Evolutionary conservation across 1,140 invertebrate species (phyloP).

Genomic region (Brachionus koreanus): DNA sequence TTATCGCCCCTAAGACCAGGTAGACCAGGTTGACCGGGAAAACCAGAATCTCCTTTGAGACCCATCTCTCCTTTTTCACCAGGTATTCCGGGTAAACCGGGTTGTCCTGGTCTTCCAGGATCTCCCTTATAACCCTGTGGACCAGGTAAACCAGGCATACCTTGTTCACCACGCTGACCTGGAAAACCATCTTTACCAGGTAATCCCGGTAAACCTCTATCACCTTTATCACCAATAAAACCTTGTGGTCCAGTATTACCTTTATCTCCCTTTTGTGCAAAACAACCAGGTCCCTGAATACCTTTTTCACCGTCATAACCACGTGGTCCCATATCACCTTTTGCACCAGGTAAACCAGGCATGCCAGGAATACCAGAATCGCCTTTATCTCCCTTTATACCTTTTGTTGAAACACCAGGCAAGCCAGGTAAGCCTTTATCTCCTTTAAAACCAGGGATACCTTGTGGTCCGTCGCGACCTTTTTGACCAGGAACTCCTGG

Average conservation of each 20-base stretch:
- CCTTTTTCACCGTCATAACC: not conserved
- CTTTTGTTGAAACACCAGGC: not conserved
- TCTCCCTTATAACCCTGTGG: constrained; percentile 30
- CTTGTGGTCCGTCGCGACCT: constrained; percentile 3
- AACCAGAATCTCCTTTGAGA: constrained; percentile 60
- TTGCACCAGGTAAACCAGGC: constrained; percentile 38
- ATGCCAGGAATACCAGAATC: constrained; percentile 22
- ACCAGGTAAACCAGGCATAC: not conserved
- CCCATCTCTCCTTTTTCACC: constrained; percentile 45
- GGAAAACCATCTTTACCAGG: not conserved
- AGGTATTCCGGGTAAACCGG: constrained; percentile 35
- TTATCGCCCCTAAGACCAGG: constrained; percentile 38
- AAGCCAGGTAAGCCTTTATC: constrained; percentile 4
- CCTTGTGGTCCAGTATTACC: not conserved
- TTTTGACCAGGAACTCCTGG: not conserved
- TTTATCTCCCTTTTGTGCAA: constrained; percentile 43
- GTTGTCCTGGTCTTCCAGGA: constrained; percentile 25
- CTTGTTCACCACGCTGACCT: not conserved
- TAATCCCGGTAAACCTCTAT: constrained; percentile 33
- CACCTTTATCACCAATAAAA: not conserved
- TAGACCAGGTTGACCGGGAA: constrained; percentile 46
- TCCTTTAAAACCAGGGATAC: not conserved
- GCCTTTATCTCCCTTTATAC: constrained; percentile 7
- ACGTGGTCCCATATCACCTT: not conserved
- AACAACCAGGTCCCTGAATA: not conserved